These are phyloP conservation scores for Pimephales promelas DNA, from an alignment of 2,113 vertebrate genomes.

Conservation along the genomic window DNA sequence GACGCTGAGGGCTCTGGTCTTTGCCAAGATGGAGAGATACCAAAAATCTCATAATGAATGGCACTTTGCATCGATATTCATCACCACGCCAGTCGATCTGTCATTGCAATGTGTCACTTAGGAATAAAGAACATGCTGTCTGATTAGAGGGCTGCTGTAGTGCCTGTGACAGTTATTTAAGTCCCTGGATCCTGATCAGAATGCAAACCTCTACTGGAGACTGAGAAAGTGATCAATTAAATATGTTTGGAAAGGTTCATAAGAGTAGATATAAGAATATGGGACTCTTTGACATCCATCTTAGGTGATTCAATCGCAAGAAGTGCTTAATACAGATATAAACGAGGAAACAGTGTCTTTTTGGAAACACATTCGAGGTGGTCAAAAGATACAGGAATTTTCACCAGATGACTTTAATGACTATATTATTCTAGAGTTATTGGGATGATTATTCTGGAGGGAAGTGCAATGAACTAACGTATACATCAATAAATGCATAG, in stretches of 20 bases:
- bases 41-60: slow-evolving; percentile 46
- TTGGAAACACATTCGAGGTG: background rate
- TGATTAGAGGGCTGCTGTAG: slow-evolving; percentile 18
- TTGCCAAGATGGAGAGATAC: slow-evolving; percentile 41
- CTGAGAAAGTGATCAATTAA: background rate
- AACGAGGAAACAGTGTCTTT: background rate
- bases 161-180: slow-evolving; percentile 34
- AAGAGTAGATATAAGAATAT: background rate
- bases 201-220: background rate
- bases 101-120: slow-evolving; percentile 34
- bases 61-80: slow-evolving; percentile 37
- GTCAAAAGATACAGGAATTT: background rate
- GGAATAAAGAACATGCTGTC: slow-evolving; percentile 42
- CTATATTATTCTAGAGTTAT: too few species aligned
- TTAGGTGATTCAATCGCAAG: background rate
- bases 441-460: too few species aligned
- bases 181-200: background rate
- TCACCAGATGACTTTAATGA: too few species aligned
- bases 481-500: too few species aligned
- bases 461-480: too few species aligned
- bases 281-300: background rate
- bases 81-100: slow-evolving; percentile 29
- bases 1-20: slow-evolving; percentile 9
- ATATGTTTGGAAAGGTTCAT: background rate
- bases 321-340: background rate